Base-by-base conservation (phyloP, 2,113 vertebrate species). In the Lagenorhynchus albirostris region DNA sequence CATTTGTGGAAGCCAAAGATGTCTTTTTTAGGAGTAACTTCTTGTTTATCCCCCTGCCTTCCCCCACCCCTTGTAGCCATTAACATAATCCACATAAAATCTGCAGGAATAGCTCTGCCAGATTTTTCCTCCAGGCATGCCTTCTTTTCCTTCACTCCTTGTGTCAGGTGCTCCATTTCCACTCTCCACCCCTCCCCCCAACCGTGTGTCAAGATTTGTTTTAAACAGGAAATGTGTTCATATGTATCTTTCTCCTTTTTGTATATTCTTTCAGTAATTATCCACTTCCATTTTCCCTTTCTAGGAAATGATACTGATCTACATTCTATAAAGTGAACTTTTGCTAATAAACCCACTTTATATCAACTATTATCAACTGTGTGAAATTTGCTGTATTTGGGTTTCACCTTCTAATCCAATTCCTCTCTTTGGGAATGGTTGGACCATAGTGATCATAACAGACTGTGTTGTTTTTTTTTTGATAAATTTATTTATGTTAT, bases 181-280 rank as follows among this genome's bases (percentile, higher is more conserved):
- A 60, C 50, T 85, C 17, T 83, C 36, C 21, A 82, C 12, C 33
- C 13, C 8, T 14, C 47, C 26, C 6, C 36, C 11, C 50, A 17
- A 50, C 53, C 53, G 5, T 17, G 53, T 53, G 5, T 84, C 53
- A 91, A 55, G 68, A 83, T 90, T 84, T 92, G 44, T 87, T 83
- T 90, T 92, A 83, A 11, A 87, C 58, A 96, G 87, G 41, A 95
- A 90, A 76, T 88, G 5, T 71, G 55, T 92, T 65, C 86, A 41
- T 96, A 38, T 50, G 0, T 80, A 18, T 73, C 13, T 93, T 95
- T 92, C 36, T 87, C 21, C 41, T 44, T 96, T 67, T 65, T 67
- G 29, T 67, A 38, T 88, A 55, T 83, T 95, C 18, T 96, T 91
- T 71, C 53, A n/a, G 38, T 95, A 92, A 82, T 86, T 50, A 4